Evolutionary conservation across 2,797 vertebrate species (phyloP).

Genomic region (Trachops cirrhosus): DNA sequence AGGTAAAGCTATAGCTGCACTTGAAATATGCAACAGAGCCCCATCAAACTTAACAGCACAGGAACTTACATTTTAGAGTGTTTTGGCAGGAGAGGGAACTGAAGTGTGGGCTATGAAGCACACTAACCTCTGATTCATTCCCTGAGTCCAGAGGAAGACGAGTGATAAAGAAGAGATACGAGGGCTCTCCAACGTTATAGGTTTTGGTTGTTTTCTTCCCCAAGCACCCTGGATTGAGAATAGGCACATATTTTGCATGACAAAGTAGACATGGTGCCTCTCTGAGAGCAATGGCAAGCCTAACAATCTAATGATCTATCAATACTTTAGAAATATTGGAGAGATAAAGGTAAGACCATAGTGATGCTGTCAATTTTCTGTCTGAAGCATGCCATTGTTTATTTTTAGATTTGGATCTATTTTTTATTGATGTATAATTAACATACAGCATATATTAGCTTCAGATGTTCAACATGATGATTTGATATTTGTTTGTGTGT

Average conservation of each 20-base stretch:
- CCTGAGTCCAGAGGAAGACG: not conserved
- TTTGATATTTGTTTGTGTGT: not conserved
- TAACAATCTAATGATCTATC: not conserved
- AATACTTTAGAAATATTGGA: conserved; percentile 8
- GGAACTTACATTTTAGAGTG: conserved; percentile 26
- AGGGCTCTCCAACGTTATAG: not conserved
- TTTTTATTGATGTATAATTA: not conserved
- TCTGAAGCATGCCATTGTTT: not conserved
- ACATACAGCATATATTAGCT: not conserved
- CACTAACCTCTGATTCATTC: not conserved
- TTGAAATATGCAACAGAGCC: conserved; percentile 45
- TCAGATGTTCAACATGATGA: not conserved
- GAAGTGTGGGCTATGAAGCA: not conserved
- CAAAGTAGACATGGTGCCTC: not conserved
- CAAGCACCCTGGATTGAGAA: not conserved
- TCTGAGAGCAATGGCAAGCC: not conserved
- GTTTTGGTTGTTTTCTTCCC: not conserved
- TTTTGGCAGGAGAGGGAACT: conserved; percentile 35
- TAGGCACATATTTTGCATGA: not conserved
- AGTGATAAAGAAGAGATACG: not conserved
- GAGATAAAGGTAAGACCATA: not conserved
- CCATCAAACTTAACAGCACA: conserved; percentile 48
- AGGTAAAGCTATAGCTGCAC: not conserved
- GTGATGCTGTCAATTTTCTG: not conserved
- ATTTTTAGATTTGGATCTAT: not conserved